Conservation (phyloP, 2,113 vertebrate species). For the Boleophthalmus pectinirostris region DNA sequence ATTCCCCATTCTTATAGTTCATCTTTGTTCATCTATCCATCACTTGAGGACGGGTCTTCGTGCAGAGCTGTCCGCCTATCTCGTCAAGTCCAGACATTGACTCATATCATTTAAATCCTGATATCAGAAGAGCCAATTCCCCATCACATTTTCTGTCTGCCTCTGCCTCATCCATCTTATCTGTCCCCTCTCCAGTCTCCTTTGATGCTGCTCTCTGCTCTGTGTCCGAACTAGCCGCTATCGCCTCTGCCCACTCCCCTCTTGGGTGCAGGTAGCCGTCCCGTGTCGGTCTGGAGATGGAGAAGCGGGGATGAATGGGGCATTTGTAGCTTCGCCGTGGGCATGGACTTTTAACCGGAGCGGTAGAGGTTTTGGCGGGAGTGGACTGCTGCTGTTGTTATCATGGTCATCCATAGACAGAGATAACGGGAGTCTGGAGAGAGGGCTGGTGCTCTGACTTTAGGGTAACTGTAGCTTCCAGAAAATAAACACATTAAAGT, state of each 20-base stretch:
- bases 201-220: slow-evolving; percentile 66
- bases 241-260: slow-evolving; percentile 36
- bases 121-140: slow-evolving; percentile 21
- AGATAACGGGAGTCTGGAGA: slow-evolving; percentile 55
- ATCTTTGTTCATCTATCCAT: background rate
- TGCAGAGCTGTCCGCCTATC: background rate
- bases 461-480: slow-evolving; percentile 32
- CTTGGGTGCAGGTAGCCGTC: slow-evolving; percentile 39
- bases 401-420: slow-evolving; percentile 27
- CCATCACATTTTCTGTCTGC: slow-evolving; percentile 25
- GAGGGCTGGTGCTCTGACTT: slow-evolving; percentile 31
- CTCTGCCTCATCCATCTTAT: slow-evolving; percentile 46
- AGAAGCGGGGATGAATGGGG: slow-evolving; percentile 29
- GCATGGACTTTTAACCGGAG: background rate
- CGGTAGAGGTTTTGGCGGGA: slow-evolving; percentile 23
- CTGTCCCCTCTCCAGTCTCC: slow-evolving; percentile 30
- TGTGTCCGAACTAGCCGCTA: slow-evolving; percentile 56
- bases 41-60: background rate
- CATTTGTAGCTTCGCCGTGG: slow-evolving; percentile 18
- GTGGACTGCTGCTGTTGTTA: slow-evolving; percentile 15
- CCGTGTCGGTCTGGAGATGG: slow-evolving; percentile 24
- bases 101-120: slow-evolving; percentile 15
- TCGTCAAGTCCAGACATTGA: slow-evolving; percentile 7
- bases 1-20: background rate
- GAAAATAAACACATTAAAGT: no score